Evolutionary conservation across 1,140 invertebrate genomes (phyloP).

Genomic region (Zaprionus capensis): DNA sequence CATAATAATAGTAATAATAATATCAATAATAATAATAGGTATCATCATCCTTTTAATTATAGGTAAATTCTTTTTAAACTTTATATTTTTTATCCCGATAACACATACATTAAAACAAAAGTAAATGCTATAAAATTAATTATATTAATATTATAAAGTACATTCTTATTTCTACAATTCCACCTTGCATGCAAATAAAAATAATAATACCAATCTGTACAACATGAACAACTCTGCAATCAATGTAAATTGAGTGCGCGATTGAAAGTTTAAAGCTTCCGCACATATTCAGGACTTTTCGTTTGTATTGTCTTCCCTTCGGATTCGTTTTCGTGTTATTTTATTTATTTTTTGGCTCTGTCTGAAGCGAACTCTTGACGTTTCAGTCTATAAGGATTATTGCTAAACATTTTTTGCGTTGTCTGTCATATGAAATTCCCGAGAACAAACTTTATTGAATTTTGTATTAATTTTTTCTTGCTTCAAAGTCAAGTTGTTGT

Average conservation of each 20-base stretch:
- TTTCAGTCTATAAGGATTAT: conserved; percentile 45
- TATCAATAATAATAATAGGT: not conserved
- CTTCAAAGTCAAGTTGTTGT: conserved; percentile 67
- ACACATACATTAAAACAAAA: no score
- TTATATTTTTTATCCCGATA: no score
- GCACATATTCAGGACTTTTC: not conserved
- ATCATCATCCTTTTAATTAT: no score
- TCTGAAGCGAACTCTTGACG: conserved; percentile 40
- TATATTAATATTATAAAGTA: no score
- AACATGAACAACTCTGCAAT: not conserved
- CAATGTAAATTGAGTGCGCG: not conserved
- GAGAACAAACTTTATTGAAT: conserved; percentile 74
- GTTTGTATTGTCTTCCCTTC: conserved; percentile 3
- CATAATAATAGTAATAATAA: not conserved
- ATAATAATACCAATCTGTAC: not conserved
- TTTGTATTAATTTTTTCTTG: conserved; percentile 71
- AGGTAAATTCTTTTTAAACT: no score
- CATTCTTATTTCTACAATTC: no score
- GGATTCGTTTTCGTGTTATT: conserved; percentile 4
- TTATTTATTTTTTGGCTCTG: conserved; percentile 15
- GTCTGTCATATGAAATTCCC: conserved; percentile 70
- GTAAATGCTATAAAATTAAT: not conserved
- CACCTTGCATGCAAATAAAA: not conserved
- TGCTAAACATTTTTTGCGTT: conserved; percentile 26
- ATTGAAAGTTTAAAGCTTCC: not conserved